Base-by-base conservation (phyloP, 1,140 invertebrate species). In the Hesperophylax magnus region DNA sequence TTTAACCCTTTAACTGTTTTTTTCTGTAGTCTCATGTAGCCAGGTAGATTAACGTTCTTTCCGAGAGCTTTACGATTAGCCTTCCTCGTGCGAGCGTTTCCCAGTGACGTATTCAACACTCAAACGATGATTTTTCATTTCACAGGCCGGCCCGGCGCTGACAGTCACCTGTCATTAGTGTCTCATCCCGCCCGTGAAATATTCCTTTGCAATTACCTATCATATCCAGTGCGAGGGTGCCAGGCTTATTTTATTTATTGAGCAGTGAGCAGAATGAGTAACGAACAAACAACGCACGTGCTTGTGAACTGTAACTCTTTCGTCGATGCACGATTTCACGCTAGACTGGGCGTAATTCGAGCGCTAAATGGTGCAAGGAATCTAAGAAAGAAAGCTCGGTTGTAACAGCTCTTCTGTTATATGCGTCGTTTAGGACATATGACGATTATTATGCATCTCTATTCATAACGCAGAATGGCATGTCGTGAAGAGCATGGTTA, bases 141-240 rank as follows among this genome's bases (percentile, higher is more conserved):
- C 53, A 31, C 56, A 24, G 56, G 20, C 65, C 58, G 69, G 72
- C 17, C 34, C 7, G 56, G 52, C 79, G 79, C 72, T 71, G 82
- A 83, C 82, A 81, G 82, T 81, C 79, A 83, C 79, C 82, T 83
- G 82, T 83, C 82, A 81, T 79, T 81, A 81, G 63, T 60, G 53
- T 60, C 79, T 77, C 74, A 69, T 74, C 76, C 79, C 79, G 60
- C 74, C 60, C 77, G 71, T 76, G 52, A 83, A 81, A 81, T 81
- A 81, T 81, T 76, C 63, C 20, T 75, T 58, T 63, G 72, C 76
- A 77, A 83, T 83, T 83, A 76, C 75, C 71, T 24, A 34, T 65
- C 15, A 56, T 22, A 20, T 22, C 22, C n/a, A n/a, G 34, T 34
- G 34, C 56, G 56, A n/a, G 56, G 54, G 18, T 56, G n/a, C 56